Evolutionary conservation across 1,140 invertebrate genomes (phyloP).

Genomic region (Mercenaria mercenaria): DNA sequence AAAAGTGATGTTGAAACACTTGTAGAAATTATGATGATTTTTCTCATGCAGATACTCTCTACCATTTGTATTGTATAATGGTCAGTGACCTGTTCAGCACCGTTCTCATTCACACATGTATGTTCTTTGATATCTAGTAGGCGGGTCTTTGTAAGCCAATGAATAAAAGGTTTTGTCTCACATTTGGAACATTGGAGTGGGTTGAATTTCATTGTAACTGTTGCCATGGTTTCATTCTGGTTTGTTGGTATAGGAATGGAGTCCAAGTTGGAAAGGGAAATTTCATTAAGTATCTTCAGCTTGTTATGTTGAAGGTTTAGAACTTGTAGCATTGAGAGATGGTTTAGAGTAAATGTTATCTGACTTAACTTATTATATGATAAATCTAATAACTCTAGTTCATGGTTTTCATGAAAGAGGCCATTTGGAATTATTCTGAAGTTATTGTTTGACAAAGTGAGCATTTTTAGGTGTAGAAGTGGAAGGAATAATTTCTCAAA

Average conservation of each 20-base stretch:
- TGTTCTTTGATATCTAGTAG: background rate
- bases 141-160: background rate
- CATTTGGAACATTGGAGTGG: background rate
- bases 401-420: background rate
- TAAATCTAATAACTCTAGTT: background rate
- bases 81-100: background rate
- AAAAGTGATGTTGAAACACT: background rate
- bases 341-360: background rate
- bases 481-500: background rate
- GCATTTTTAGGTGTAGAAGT: background rate
- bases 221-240: background rate
- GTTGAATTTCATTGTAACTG: background rate
- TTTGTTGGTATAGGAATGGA: background rate
- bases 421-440: background rate
- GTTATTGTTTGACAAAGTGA: background rate
- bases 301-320: background rate
- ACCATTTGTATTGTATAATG: background rate
- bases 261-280: background rate
- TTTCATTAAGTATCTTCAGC: background rate
- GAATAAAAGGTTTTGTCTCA: background rate
- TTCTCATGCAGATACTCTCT: background rate
- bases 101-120: background rate
- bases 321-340: background rate
- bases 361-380: background rate
- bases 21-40: background rate